phyloP scores from a whole-genome alignment of 1,140 invertebrate species.

The Cardiocondyla obscurior region DNA sequence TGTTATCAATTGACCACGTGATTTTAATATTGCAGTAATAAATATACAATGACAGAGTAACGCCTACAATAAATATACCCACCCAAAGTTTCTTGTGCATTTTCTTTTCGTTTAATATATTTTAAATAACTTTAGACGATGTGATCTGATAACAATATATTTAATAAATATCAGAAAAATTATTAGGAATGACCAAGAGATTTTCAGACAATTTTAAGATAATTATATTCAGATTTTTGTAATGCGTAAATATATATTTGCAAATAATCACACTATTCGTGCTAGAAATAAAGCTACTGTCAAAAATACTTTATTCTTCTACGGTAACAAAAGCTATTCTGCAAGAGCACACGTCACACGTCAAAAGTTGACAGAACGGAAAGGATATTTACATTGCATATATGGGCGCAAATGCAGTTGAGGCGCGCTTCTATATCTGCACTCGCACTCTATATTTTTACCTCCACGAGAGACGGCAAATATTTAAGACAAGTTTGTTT shows the following conservation, averaged over 20 bases:
- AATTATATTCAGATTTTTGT: not conserved
- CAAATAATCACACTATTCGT: not conserved
- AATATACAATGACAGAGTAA: not conserved
- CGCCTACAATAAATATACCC: no score
- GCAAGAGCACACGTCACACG: conserved; percentile 13
- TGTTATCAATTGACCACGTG: not conserved
- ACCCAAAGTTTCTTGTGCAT: not conserved
- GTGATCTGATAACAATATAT: not conserved
- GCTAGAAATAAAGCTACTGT: not conserved
- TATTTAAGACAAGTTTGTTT: conserved; percentile 53
- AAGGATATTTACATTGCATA: conserved; percentile 51
- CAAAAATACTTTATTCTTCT: conserved; percentile 20
- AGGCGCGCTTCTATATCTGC: conserved; percentile 27
- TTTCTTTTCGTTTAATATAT: no score
- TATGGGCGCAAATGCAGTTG: conserved; percentile 42
- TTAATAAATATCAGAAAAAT: not conserved
- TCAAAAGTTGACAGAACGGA: conserved; percentile 51
- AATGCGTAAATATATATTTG: not conserved
- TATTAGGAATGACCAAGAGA: not conserved
- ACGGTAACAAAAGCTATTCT: conserved; percentile 22
- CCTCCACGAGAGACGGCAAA: conserved; percentile 23
- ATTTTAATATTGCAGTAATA: conserved; percentile 6
- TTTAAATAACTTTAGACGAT: not conserved
- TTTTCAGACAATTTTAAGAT: not conserved
- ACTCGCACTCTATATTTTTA: conserved; percentile 39